Percentiles rank a stretch among this genome's conserved stretches.
Evolutionary conservation across 2,888 invertebrate genomes (phyloP).

Genomic region (Tortricodes alternella): DNA sequence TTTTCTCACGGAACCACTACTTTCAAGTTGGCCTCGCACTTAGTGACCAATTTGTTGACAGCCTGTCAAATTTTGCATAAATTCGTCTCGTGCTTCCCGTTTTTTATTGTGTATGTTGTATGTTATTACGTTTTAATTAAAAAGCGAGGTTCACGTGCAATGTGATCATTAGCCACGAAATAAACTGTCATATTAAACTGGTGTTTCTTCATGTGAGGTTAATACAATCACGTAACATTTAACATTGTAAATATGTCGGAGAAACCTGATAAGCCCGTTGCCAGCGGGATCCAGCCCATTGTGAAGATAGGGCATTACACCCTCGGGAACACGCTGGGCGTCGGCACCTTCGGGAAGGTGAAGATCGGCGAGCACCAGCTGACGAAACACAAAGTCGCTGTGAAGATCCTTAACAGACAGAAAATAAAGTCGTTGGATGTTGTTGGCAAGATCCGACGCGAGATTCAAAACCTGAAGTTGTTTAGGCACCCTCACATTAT

Average conservation of each 20-base stretch:
- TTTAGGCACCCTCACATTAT: constrained; percentile 99
- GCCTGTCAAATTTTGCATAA: constrained; percentile 2
- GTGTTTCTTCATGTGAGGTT: constrained; percentile 12
- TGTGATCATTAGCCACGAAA: not conserved
- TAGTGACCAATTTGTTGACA: constrained; percentile 20
- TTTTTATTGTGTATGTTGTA: constrained; percentile 1
- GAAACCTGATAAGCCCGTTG: constrained; percentile 70
- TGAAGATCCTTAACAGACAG: constrained; percentile 98
- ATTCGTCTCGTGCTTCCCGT: constrained; percentile 20
- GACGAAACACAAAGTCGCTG: constrained; percentile 99
- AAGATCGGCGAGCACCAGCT: constrained; percentile 99
- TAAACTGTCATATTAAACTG: not conserved
- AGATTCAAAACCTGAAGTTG: constrained; percentile 99
- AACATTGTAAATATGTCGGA: constrained; percentile 60
- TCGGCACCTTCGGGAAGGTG: constrained; percentile 99
- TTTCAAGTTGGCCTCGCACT: not conserved
- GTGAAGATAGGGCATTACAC: constrained; percentile 99
- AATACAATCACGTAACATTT: constrained; percentile 22
- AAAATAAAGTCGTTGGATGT: constrained; percentile 99
- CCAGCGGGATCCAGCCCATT: constrained; percentile 85
- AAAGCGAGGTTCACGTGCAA: not conserved
- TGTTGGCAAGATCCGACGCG: constrained; percentile 98
- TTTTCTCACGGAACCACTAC: constrained; percentile 8
- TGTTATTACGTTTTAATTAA: constrained; percentile 19
- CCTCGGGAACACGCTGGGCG: constrained; percentile 93